phyloP scores from a whole-genome alignment of 2,888 invertebrate species.

The Alsophila aescularia region DNA sequence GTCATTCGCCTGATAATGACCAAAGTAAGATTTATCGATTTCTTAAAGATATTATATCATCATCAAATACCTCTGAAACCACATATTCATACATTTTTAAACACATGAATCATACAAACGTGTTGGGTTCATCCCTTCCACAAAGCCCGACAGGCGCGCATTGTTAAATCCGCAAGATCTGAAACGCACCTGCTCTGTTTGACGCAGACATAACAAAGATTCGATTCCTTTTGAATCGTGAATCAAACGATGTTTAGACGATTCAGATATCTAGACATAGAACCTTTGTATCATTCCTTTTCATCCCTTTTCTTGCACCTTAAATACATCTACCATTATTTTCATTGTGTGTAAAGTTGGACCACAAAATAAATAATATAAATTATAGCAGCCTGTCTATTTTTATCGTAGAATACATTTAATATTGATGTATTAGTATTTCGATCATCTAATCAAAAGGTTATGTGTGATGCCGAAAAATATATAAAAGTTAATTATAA shows the following conservation, averaged over 20 bases:
- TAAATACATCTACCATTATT: neutral
- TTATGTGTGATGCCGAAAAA: no score
- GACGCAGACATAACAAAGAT: constrained; percentile 28
- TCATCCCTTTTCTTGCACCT: constrained; percentile 4
- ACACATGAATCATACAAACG: neutral
- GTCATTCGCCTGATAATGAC: no score
- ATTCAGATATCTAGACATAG: constrained; percentile 25
- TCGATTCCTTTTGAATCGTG: constrained; percentile 33
- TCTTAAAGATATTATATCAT: no score
- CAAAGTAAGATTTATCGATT: no score
- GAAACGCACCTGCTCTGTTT: constrained; percentile 33
- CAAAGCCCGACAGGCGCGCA: constrained; percentile 27
- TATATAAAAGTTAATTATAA: neutral
- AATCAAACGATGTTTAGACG: constrained; percentile 34
- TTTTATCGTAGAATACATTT: no score
- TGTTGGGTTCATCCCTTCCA: constrained; percentile 16
- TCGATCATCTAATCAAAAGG: no score
- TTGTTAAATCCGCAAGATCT: constrained; percentile 33
- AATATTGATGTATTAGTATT: no score
- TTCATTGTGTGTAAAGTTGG: no score
- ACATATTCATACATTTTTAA: neutral
- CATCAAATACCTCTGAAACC: neutral
- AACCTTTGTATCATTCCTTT: constrained; percentile 9
- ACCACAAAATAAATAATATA: no score
- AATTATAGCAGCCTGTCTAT: no score